Conservation (phyloP, 2,888 invertebrate genomes). For the Hypsopygia costalis region DNA sequence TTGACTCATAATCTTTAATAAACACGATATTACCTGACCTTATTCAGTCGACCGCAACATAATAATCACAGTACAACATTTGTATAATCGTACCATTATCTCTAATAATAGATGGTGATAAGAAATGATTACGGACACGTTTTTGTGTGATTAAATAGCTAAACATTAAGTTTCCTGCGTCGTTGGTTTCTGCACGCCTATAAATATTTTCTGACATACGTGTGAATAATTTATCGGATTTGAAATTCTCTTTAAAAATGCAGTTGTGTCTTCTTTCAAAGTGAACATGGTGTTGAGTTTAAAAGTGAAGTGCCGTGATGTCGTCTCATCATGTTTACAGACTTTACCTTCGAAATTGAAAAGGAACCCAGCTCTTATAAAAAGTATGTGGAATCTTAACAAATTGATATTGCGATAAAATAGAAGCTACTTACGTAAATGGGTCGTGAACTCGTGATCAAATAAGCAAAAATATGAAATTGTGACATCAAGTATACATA, state of each 20-base stretch:
- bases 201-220: background rate
- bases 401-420: too few species aligned
- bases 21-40: background rate
- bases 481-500: too few species aligned
- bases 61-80: background rate
- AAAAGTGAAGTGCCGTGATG: conserved; percentile 45
- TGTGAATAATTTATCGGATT: background rate
- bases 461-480: too few species aligned
- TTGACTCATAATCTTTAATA: background rate
- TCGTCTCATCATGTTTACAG: conserved; percentile 52
- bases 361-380: conserved; percentile 50
- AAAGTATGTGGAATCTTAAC: conserved; percentile 48
- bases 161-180: background rate
- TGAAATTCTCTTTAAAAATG: background rate
- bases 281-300: conserved; percentile 16
- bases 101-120: background rate
- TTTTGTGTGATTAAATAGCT: background rate
- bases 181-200: background rate
- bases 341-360: conserved; percentile 52
- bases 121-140: background rate
- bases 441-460: too few species aligned
- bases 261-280: conserved; percentile 9
- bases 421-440: too few species aligned
- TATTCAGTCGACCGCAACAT: background rate
- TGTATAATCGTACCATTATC: background rate